phyloP scores from a whole-genome alignment of 2,797 vertebrate genomes.

The Ataeniobius toweri region DNA sequence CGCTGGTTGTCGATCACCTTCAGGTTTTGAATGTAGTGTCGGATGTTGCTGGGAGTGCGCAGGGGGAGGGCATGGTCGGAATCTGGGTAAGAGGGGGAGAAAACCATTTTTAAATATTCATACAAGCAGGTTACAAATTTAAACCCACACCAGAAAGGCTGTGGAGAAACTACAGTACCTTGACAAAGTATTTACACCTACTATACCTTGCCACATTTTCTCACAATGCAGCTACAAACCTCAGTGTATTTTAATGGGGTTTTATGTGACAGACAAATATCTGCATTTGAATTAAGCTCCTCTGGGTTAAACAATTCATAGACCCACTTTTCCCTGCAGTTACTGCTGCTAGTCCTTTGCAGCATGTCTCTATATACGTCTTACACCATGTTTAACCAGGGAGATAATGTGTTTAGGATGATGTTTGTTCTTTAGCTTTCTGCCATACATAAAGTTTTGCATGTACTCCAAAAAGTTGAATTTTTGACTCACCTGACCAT shows the following conservation, averaged over 20 bases:
- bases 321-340: too few relatives aligned
- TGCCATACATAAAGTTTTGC: too few relatives aligned
- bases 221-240: neutral
- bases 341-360: too few relatives aligned
- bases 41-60: constrained; percentile 81
- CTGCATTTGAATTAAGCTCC: neutral
- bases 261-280: neutral
- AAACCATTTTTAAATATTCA: neutral
- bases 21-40: constrained; percentile 89
- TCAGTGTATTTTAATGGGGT: neutral
- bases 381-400: too few relatives aligned
- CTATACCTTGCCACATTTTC: neutral
- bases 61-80: constrained; percentile 86
- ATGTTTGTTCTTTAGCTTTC: too few relatives aligned
- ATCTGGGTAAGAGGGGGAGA: constrained; percentile 68
- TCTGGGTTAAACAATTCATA: too few relatives aligned
- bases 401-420: too few relatives aligned
- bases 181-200: neutral
- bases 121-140: neutral
- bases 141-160: neutral
- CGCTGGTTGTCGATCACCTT: constrained; percentile 94
- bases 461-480: neutral
- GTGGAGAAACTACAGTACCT: neutral
- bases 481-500: neutral
- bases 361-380: too few relatives aligned